Evolutionary conservation across 2,797 vertebrate genomes (phyloP).

Genomic region (Smutsia temminckii): DNA sequence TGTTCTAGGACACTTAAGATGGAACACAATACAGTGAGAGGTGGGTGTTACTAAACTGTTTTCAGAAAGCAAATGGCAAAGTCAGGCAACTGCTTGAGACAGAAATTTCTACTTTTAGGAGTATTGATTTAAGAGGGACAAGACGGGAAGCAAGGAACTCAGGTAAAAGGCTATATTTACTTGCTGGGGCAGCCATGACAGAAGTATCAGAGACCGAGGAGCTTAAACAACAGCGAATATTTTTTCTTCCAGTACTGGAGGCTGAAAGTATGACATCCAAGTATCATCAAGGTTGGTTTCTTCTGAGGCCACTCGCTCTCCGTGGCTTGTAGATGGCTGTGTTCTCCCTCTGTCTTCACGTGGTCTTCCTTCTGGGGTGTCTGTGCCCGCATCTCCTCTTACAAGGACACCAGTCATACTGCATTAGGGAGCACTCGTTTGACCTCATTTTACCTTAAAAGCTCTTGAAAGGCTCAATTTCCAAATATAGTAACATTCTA

Average conservation of each 20-base stretch:
- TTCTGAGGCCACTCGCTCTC: background rate
- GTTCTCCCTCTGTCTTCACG: background rate
- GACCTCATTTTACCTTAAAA: constrained; percentile 2
- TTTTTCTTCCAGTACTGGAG: background rate
- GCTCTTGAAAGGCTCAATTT: background rate
- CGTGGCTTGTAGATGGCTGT: background rate
- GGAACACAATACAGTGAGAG: background rate
- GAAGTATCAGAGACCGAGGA: background rate
- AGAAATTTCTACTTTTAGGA: background rate
- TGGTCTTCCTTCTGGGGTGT: background rate
- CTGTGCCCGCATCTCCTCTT: background rate
- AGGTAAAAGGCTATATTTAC: background rate
- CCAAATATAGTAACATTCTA: background rate
- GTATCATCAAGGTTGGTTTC: background rate
- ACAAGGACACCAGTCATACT: background rate
- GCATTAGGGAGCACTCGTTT: background rate
- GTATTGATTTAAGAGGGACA: background rate
- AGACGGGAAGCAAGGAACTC: background rate
- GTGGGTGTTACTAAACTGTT: background rate
- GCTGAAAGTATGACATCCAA: background rate
- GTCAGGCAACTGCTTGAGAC: background rate
- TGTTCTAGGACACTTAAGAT: background rate
- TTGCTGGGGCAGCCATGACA: background rate
- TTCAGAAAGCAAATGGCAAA: background rate
- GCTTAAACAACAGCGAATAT: background rate